Evolutionary conservation across 1,140 invertebrate species (phyloP), one percentile per base, ranked within the genome.

Genomic region (Delia radicum): DNA sequence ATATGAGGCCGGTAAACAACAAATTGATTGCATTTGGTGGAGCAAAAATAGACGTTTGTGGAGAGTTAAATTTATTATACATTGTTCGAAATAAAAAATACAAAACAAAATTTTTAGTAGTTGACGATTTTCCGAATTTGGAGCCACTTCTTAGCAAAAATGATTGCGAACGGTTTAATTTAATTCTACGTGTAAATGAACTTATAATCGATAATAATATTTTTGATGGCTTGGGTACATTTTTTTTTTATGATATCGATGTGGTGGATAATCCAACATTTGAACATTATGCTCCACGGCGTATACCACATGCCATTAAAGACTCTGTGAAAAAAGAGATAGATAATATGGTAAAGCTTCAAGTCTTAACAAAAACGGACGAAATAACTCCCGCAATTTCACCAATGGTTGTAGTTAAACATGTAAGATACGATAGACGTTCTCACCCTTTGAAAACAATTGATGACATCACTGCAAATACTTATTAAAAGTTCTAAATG

Each of bases 321-420:
- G n/a, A 31, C 2, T 2, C 1, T 18, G 69, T 72, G 2, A 72
- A 42, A 24, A 37, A 72, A 7, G 69, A 72, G 21, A 37, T 72
- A 5, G 29, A 72, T 24, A 72, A 72, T 12, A 72, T 72, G 69
- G 69, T 42, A 2, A 72, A 42, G 7, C 2, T 31, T 8, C 18
- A 13, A 6, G 33, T 72, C 3, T 6, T 72, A 21, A 13, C 13
- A 21, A 15, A 37, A 72, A 72, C 33, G 12, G 13, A 72, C 2
- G 15, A 21, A 42, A 21, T 21, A 37, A 72, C 69, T n/a, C 69
- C 69, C 18, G 69, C 69, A 8, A 33, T 37, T 4, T 72, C 33
- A 18, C 31, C 33, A n/a, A 72, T 72, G 69, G 29, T 72, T 6
- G 69, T 72, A 12, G n/a, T 72, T 72, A 33, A 72, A 72, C 15